phyloP scores from a whole-genome alignment of 2,797 vertebrate genomes.

The Acanthurus lineatus region DNA sequence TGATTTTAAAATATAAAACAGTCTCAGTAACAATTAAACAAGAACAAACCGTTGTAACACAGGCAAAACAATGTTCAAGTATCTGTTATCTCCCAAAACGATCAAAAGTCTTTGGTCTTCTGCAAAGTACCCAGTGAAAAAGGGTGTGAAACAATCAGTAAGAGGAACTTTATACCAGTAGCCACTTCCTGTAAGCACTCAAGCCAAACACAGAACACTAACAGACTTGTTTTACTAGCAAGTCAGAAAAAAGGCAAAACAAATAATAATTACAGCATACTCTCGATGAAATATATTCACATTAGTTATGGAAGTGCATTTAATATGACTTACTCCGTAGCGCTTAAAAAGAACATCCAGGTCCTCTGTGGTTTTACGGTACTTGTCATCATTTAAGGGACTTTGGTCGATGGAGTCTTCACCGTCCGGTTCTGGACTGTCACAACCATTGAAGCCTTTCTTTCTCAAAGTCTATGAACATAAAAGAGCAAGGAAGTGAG shows the following conservation, averaged over 20 bases:
- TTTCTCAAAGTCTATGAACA: slow-evolving; percentile 95
- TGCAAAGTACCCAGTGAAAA: slow-evolving; percentile 19
- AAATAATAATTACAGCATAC: background rate
- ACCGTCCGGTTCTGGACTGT: slow-evolving; percentile 97
- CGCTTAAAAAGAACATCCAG: slow-evolving; percentile 98
- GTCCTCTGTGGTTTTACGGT: slow-evolving; percentile 94
- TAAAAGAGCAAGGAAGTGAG: slow-evolving; percentile 6
- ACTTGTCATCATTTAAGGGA: slow-evolving; percentile 98
- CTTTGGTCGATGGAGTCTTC: slow-evolving; percentile 99
- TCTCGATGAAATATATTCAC: background rate
- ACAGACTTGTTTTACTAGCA: slow-evolving; percentile 28
- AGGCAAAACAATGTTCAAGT: background rate
- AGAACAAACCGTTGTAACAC: background rate
- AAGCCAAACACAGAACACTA: slow-evolving; percentile 26
- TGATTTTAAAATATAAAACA: slow-evolving; percentile 3
- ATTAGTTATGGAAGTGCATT: background rate
- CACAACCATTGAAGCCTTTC: slow-evolving; percentile 99
- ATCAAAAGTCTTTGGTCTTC: slow-evolving; percentile 8
- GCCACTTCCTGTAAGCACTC: slow-evolving; percentile 43
- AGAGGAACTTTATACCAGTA: slow-evolving; percentile 51
- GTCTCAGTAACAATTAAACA: background rate
- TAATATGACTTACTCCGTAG: slow-evolving; percentile 89
- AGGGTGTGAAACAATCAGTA: slow-evolving; percentile 32
- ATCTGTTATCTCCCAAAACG: background rate
- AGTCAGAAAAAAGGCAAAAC: slow-evolving; percentile 6